Percentiles rank a stretch among this genome's conserved stretches.
Conservation (phyloP, 2,888 invertebrate species). For the Cheilosia grossa region DNA sequence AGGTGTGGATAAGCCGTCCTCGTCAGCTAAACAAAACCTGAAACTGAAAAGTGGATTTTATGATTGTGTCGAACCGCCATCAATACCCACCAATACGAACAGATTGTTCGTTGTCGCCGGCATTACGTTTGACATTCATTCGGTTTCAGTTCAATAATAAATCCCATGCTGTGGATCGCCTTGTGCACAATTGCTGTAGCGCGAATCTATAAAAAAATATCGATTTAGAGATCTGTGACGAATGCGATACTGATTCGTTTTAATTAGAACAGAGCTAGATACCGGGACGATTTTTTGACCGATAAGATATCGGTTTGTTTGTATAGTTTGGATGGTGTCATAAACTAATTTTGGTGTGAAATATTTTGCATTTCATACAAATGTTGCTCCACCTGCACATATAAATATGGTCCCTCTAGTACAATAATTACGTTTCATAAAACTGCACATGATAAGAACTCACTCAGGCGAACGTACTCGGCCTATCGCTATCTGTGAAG, state of each 20-base stretch:
- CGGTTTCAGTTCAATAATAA: conserved; percentile 21
- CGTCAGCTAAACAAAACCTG: no score
- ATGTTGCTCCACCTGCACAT: no score
- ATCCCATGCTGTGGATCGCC: conserved; percentile 37
- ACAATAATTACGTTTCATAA: not conserved
- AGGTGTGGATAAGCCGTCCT: no score
- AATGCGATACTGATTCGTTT: not conserved
- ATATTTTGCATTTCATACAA: no score
- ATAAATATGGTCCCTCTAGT: no score
- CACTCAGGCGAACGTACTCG: not conserved
- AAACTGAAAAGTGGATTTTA: no score
- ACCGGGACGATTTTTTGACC: no score
- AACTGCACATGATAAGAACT: not conserved
- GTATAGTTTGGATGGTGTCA: no score
- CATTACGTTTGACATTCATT: conserved; percentile 16
- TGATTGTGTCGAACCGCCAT: no score
- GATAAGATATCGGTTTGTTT: no score
- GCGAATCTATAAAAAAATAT: conserved; percentile 14
- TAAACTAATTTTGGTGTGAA: no score
- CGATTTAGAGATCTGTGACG: not conserved
- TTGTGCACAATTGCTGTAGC: conserved; percentile 40
- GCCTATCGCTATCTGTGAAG: not conserved
- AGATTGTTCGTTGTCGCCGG: not conserved
- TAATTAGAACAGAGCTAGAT: not conserved
- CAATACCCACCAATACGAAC: conserved; percentile 2